A percentile compares a stretch with the other conserved stretches of the same genome.
Evolutionary conservation across 2,888 invertebrate species (phyloP).

Genomic region (Heliconius sara): DNA sequence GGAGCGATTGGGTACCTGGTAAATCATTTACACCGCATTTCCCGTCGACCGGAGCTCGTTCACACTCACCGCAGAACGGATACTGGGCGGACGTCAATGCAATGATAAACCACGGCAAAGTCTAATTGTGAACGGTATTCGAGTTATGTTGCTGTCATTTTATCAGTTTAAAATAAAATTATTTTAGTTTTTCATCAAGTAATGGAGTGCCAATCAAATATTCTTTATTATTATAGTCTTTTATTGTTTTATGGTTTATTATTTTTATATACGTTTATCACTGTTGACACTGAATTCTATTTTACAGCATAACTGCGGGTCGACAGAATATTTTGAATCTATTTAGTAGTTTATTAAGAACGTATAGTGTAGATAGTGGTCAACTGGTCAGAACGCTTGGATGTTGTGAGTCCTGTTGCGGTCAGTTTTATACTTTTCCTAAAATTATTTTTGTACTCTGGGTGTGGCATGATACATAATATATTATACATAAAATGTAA

Average conservation of each 20-base stretch:
- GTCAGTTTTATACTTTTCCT: too few relatives aligned
- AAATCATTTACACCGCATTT: constrained; percentile 16
- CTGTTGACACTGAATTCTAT: background rate
- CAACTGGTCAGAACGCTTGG: too few relatives aligned
- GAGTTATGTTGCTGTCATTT: background rate
- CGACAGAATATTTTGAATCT: too few relatives aligned
- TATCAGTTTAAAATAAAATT: background rate
- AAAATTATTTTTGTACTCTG: too few relatives aligned
- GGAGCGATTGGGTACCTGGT: constrained; percentile 8
- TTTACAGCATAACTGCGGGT: background rate
- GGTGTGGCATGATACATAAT: too few relatives aligned
- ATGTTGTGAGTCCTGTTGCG: too few relatives aligned
- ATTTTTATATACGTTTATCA: background rate
- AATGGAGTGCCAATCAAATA: background rate
- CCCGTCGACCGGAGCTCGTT: constrained; percentile 18
- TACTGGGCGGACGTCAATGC: constrained; percentile 16
- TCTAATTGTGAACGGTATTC: constrained; percentile 4
- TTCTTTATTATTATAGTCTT: background rate
- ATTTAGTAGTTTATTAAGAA: too few relatives aligned
- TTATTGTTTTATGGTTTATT: background rate
- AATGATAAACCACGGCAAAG: constrained; percentile 24
- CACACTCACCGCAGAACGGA: constrained; percentile 28
- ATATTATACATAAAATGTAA: too few relatives aligned
- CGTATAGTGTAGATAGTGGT: too few relatives aligned
- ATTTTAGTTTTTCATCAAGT: background rate